Percentiles rank a stretch among this genome's conserved stretches.
These are phyloP conservation scores for Acleris holmiana DNA, from an alignment of 2,888 invertebrate genomes.

Conservation along the genomic window DNA sequence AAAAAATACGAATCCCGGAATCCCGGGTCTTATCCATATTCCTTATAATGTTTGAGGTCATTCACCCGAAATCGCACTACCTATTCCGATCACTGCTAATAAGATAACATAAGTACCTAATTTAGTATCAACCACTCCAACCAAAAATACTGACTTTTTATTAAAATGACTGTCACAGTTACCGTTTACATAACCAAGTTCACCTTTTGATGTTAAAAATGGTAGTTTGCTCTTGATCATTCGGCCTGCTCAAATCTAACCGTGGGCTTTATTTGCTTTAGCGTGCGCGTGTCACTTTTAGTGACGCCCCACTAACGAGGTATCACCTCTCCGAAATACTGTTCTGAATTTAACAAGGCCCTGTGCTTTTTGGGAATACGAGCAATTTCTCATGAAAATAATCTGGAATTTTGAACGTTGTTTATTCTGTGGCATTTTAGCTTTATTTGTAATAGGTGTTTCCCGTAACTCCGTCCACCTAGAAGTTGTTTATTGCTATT, in stretches of 20 bases:
- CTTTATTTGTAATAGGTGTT: no score
- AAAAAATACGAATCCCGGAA: no score
- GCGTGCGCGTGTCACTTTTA: conserved; percentile 60
- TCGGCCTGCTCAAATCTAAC: conserved; percentile 39
- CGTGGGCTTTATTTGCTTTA: conserved; percentile 54
- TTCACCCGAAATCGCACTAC: no score
- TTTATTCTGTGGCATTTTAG: conserved; percentile 38
- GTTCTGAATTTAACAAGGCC: conserved; percentile 33
- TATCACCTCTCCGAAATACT: conserved; percentile 41
- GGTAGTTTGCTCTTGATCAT: conserved; percentile 44
- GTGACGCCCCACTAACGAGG: conserved; percentile 51
- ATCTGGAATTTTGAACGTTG: background rate
- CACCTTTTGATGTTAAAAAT: conserved; percentile 34
- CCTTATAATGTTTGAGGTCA: no score
- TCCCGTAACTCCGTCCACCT: no score
- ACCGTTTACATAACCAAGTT: conserved; percentile 18
- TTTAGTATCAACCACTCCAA: no score
- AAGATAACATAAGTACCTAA: no score
- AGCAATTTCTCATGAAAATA: conserved; percentile 22
- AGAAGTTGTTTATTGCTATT: no score
- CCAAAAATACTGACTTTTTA: background rate
- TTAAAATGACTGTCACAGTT: conserved; percentile 21
- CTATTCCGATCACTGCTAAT: no score
- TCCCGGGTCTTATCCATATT: no score
- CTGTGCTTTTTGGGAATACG: conserved; percentile 30